Evolutionary conservation across 2,888 invertebrate genomes (phyloP), one percentile per base, ranked within the genome.

Genomic region (Ferrisia virgata): DNA sequence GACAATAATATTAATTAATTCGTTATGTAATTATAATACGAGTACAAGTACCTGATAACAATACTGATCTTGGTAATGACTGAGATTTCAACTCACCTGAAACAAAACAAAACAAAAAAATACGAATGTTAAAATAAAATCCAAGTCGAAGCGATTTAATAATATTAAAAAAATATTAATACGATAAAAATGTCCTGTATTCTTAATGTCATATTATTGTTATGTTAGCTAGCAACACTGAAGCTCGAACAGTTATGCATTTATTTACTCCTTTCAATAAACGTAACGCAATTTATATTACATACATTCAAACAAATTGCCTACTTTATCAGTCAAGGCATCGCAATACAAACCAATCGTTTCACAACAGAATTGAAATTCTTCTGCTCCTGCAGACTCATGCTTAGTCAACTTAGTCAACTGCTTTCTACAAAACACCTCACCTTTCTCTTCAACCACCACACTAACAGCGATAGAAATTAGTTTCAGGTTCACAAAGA

Each of bases 71-170:
- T 15, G 90, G 90, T 85, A 90, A 87, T 33, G 90, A 90, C 87
- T 89, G 87, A 85, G 89, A 89, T 86, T 89, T 90, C 80, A 89
- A 91, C 92, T 92, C 91, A 92, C 92, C 92, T 92, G 90, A 86
- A 91, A 91, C 89, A 89, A 88, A 87, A 84, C n/a, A n/a, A 79
- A 86, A 36, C 8, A 43, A 53, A 80, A 80, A 4, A 53, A n/a
- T n/a, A n/a, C n/a, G 18, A 53, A 53, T 28, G 1, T 18, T 2
- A 31, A 53, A 18, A 80, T 31, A 15, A 47, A 33, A 33, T 36
- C 18, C n/a, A n/a, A 11, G 28, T 64, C 28, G 9, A 2, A 39
- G 5, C 13, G 28, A 28, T 28, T 1, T 28, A 4, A 64, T 18
- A 64, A 64, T 28, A 64, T 13, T 28, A 13, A 25, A 8, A 25